These are phyloP conservation scores for Dipodomys merriami DNA, from an alignment of 2,113 vertebrate genomes.

Conservation along the genomic window DNA sequence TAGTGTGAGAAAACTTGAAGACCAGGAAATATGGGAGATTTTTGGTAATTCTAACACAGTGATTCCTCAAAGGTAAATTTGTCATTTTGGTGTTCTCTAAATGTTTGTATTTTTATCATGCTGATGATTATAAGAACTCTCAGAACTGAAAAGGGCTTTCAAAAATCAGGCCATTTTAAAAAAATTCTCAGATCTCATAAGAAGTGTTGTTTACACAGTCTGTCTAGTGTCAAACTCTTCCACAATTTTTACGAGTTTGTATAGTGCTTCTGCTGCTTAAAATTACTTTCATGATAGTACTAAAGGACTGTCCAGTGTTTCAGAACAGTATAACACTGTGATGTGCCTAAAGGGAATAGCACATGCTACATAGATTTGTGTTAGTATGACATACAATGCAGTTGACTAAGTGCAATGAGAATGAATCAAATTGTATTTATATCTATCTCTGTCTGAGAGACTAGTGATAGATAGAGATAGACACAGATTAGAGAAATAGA, in stretches of 20 bases:
- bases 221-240: not conserved
- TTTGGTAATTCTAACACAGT: not conserved
- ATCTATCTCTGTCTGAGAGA: not conserved
- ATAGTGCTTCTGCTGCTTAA: not conserved
- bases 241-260: not conserved
- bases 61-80: not conserved
- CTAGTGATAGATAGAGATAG: not conserved
- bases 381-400: not conserved
- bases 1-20: not conserved
- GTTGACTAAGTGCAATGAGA: not conserved
- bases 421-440: not conserved
- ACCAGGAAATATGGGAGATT: not conserved
- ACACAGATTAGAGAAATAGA: too few species aligned
- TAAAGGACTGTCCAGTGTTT: not conserved
- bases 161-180: not conserved
- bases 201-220: not conserved
- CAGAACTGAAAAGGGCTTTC: not conserved
- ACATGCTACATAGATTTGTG: not conserved
- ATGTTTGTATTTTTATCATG: not conserved
- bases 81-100: not conserved
- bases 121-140: not conserved
- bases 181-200: not conserved
- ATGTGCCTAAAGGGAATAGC: not conserved
- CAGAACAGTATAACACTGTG: not conserved
- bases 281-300: not conserved